Evolutionary conservation across 2,797 vertebrate genomes (phyloP).

Genomic region (Hydrophis major): DNA sequence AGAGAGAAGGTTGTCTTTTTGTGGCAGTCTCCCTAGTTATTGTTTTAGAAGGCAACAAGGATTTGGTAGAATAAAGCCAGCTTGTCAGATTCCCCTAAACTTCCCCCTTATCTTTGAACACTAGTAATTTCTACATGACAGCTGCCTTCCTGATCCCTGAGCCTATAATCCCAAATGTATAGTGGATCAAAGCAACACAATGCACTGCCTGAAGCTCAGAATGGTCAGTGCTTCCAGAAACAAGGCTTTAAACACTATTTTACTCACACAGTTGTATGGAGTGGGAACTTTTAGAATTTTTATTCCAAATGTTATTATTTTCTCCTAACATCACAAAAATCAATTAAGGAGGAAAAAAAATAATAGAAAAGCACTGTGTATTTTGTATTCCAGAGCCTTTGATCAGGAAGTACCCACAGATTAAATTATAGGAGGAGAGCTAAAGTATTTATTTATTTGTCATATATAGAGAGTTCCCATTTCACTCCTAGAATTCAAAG

Average conservation of each 20-base stretch:
- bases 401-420: background rate
- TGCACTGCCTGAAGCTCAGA: background rate
- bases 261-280: background rate
- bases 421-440: background rate
- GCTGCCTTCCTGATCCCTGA: background rate
- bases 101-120: background rate
- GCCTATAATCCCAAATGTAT: background rate
- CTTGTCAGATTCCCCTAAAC: background rate
- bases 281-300: background rate
- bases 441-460: background rate
- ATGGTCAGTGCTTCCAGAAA: background rate
- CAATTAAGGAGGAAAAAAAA: background rate
- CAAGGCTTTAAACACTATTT: background rate
- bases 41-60: background rate
- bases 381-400: background rate
- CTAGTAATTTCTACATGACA: background rate
- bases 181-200: background rate
- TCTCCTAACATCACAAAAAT: background rate
- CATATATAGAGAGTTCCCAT: background rate
- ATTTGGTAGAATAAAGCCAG: background rate
- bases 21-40: background rate
- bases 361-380: background rate
- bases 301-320: background rate
- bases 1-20: background rate
- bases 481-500: background rate